phyloP scores from a whole-genome alignment of 2,888 invertebrate genomes.

The Phengaris alcon region DNA sequence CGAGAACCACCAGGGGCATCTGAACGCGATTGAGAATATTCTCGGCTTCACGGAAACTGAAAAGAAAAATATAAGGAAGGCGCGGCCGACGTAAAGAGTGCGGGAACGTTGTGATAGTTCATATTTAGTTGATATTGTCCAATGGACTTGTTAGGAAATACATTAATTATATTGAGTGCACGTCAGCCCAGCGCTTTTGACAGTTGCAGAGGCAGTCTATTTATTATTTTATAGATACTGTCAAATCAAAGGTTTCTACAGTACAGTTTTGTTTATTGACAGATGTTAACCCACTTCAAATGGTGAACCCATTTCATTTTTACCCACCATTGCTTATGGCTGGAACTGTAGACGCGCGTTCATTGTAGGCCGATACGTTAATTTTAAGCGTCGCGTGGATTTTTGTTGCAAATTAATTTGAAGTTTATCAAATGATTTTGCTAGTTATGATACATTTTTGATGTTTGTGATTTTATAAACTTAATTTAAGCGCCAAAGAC shows the following conservation, averaged over 20 bases:
- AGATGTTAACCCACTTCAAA: background rate
- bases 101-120: constrained; percentile 37
- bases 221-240: background rate
- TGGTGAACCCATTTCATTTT: background rate
- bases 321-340: constrained; percentile 3
- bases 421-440: constrained; percentile 46
- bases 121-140: constrained; percentile 40
- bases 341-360: background rate
- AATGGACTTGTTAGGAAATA: constrained; percentile 36
- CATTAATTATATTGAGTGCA: constrained; percentile 30
- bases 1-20: constrained; percentile 92
- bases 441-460: constrained; percentile 59
- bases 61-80: constrained; percentile 88
- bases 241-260: background rate
- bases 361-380: background rate
- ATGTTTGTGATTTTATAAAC: constrained; percentile 61
- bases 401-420: constrained; percentile 39
- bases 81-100: constrained; percentile 75
- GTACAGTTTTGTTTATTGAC: background rate
- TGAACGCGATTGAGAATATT: constrained; percentile 94
- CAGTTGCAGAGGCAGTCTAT: background rate
- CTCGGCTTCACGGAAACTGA: constrained; percentile 91
- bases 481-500: constrained; percentile 72
- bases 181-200: background rate
- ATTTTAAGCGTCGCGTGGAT: constrained; percentile 28